Base-by-base conservation (phyloP, 1,140 invertebrate genomes). In the Meloidogyne chitwoodi region DNA sequence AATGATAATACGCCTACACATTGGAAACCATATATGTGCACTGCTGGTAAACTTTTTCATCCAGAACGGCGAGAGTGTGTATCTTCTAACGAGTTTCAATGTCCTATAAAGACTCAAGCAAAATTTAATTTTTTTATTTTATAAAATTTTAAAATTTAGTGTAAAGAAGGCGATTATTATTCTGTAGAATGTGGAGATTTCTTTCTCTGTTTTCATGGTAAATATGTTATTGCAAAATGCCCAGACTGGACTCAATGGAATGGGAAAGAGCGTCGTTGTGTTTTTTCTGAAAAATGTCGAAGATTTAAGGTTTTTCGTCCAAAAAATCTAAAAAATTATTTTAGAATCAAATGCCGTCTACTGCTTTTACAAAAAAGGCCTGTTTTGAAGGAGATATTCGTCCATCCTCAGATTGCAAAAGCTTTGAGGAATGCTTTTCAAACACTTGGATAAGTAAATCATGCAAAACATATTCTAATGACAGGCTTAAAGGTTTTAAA, bases 201-300 rank as follows among this genome's bases (percentile, higher is more conserved):
- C 48, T 76, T 76, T 44, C 26, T 68, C 1, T 76, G 75, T 62
- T 26, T 62, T 22, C 24, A 76, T 48, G 68, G 75, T 0, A 56
- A 63, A 16, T 76, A 70, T 31, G 34, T 76, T 11, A 34, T 48
- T 1, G 67, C 41, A 27, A 76, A 76, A 64, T 76, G 75, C 16
- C 75, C 75, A 0, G 65, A 76, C n/a, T 63, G 41, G 44, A 76
- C 75, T 10, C 68, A 66, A 26, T 76, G 75, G 75, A 66, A 76
- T 10, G 38, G 41, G 48, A 24, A 24, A 10, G 64, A 76, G 31
- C 38, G 29, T 1, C 69, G 75, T 24, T 76, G 75, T 27, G 29
- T 76, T 38, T 71, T 16, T 29, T n/a, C n/a, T 56, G 68, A 70
- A 11, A 24, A 38, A 27, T 70, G 68, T 27, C 0, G 26, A 24